These are phyloP conservation scores for Tolmerus cingulatus DNA, from an alignment of 2,888 invertebrate species.

Conservation along the genomic window DNA sequence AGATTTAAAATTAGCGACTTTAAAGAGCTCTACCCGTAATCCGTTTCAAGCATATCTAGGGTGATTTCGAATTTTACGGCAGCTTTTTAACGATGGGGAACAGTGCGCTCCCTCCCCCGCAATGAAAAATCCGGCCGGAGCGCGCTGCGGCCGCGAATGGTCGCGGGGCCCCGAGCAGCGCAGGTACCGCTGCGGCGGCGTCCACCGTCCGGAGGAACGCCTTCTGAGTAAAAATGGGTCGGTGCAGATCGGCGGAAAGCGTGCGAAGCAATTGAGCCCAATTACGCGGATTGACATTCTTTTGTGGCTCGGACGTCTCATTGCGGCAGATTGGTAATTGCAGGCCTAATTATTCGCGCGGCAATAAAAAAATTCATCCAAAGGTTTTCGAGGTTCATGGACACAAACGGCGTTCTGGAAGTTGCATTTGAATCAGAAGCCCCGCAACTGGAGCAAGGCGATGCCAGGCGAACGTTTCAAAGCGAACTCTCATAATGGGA, in stretches of 20 bases:
- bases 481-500: background rate
- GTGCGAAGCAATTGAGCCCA: slow-evolving; percentile 27
- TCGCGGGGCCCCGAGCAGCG: background rate
- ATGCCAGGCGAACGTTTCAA: background rate
- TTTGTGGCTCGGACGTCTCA: slow-evolving; percentile 14
- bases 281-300: slow-evolving; percentile 37
- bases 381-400: background rate
- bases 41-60: no score
- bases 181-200: background rate
- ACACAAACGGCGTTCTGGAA: background rate
- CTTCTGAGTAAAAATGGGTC: background rate
- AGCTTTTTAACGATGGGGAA: background rate
- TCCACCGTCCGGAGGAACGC: background rate
- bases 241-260: slow-evolving; percentile 7
- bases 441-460: background rate
- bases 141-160: background rate
- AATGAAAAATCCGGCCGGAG: background rate
- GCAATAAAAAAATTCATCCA: background rate
- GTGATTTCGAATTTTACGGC: background rate
- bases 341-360: slow-evolving; percentile 10
- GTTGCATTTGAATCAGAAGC: background rate
- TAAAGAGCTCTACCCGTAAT: no score
- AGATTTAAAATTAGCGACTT: no score
- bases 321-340: slow-evolving; percentile 9
- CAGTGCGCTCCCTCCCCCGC: background rate